These are phyloP conservation scores for Drosophila ananassae DNA, from an alignment of 1,140 invertebrate species.

Conservation along the genomic window DNA sequence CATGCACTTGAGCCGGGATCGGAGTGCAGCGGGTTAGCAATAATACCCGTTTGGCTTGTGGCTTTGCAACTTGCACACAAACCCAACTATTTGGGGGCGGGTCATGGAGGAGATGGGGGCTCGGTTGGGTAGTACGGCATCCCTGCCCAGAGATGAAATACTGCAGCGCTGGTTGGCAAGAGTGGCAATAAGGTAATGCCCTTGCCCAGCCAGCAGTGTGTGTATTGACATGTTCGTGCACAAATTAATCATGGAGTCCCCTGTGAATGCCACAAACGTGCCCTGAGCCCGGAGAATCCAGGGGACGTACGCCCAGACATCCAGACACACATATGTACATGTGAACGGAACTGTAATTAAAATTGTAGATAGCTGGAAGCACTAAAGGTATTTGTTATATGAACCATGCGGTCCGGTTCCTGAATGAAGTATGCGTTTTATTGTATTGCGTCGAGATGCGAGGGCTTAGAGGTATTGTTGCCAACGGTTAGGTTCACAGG, in stretches of 20 bases:
- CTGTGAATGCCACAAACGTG: conserved; percentile 6
- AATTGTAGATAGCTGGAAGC: conserved; percentile 12
- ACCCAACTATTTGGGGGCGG: background rate
- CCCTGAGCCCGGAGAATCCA: background rate
- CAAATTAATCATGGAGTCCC: conserved; percentile 37
- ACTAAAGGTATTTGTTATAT: conserved; percentile 9
- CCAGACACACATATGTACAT: background rate
- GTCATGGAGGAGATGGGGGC: background rate
- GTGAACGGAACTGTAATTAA: conserved; percentile 23
- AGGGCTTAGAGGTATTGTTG: background rate
- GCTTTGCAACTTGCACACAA: conserved; percentile 51
- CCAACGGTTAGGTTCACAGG: background rate
- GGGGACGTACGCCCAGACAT: background rate
- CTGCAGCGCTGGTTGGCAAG: conserved; percentile 2
- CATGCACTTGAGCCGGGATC: conserved; percentile 12
- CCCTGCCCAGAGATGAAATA: conserved; percentile 12
- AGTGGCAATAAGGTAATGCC: conserved; percentile 19
- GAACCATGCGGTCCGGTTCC: background rate
- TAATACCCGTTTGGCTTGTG: conserved; percentile 62
- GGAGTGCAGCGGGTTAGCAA: conserved; percentile 19
- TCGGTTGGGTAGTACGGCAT: too few relatives aligned
- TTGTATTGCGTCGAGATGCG: background rate
- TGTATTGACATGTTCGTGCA: conserved; percentile 32
- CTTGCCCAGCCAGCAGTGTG: conserved; percentile 4
- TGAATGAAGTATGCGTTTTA: conserved; percentile 1